Base-by-base conservation (phyloP, 2,888 invertebrate species). In the Philopedon plagiatum region DNA sequence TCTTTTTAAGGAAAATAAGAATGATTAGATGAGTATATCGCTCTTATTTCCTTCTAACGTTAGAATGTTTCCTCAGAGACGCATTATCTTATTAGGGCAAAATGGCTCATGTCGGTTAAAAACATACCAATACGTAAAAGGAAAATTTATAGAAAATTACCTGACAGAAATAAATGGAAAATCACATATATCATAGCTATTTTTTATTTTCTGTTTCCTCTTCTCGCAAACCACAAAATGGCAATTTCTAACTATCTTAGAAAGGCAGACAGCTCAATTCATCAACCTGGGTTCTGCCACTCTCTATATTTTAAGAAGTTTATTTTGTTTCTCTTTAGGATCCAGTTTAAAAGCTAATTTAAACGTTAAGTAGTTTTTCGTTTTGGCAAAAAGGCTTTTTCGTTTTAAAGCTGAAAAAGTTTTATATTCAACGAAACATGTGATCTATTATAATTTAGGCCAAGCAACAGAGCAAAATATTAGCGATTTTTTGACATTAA, bases 161-260 rank as follows among this genome's bases (percentile, higher is more conserved):
- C 5, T 44, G 9, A 19, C 41, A 44, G 18, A 13, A 44, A 18
- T 5, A 19, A 44, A 44, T 15, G 1, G 41, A 18, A 46, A 46
- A 46, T 46, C 46, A n/a, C 21, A 46, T 46, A 54, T 29, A 29
- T 54, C 29, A 54, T 9, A 54, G 9, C 9, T 29, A 54, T 58
- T 41, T 58, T 41, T 26, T 58, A 23, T 58, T 41, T 37, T 56
- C 56, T 34, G 34, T 34, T 34, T 57, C 23, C 58, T 9, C 26
- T 58, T 37, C 21, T n/a, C 23, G 41, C 7, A 58, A 58, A 13
- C 58, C 37, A 41, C 51, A 34, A 26, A 54, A 63, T 56, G 54
- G 64, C 64, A 56, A 54, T 64, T 64, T 64, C 64, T 64, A 64
- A 64, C 54, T 64, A 64, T 54, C 64, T 63, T 64, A 64, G 54